phyloP scores from a whole-genome alignment of 2,888 invertebrate species.

The Meta bourneti region DNA sequence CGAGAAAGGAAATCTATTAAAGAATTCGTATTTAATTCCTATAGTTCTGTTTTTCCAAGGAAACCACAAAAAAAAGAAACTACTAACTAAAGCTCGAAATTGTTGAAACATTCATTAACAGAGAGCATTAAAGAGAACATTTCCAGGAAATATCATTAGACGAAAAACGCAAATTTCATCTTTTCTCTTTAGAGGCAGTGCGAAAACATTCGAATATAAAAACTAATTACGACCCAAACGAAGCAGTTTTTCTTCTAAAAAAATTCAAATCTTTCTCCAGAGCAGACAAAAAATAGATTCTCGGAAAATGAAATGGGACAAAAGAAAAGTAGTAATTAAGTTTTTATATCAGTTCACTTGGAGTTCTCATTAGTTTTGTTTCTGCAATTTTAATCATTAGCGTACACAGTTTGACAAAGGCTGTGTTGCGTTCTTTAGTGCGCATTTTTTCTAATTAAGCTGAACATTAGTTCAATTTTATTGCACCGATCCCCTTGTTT shows the following conservation, averaged over 20 bases:
- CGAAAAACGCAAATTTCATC: constrained; percentile 73
- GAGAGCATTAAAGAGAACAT: constrained; percentile 10
- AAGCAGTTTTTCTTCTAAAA: not conserved
- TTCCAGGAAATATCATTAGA: constrained; percentile 69
- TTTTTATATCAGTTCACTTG: constrained; percentile 67
- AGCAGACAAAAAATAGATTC: constrained; percentile 36
- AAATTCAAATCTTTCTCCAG: constrained; percentile 8
- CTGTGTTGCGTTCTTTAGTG: no score
- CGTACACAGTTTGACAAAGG: not conserved
- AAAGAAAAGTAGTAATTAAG: constrained; percentile 71
- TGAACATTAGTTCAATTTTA: no score
- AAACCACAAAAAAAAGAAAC: no score
- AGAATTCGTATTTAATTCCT: no score
- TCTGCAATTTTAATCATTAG: constrained; percentile 22
- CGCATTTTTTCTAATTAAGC: no score
- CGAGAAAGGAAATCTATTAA: no score
- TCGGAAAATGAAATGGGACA: constrained; percentile 44
- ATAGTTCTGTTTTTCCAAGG: no score
- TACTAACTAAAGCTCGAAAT: constrained; percentile 52
- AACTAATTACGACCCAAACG: constrained; percentile 69
- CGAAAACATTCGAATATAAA: constrained; percentile 68
- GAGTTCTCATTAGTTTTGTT: constrained; percentile 61
- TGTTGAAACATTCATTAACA: constrained; percentile 73
- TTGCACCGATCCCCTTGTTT: no score
- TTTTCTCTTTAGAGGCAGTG: constrained; percentile 20